Evolutionary conservation across 2,797 vertebrate species (phyloP), one percentile per base, ranked within the genome.

Genomic region (Sebastes aleutianus): DNA sequence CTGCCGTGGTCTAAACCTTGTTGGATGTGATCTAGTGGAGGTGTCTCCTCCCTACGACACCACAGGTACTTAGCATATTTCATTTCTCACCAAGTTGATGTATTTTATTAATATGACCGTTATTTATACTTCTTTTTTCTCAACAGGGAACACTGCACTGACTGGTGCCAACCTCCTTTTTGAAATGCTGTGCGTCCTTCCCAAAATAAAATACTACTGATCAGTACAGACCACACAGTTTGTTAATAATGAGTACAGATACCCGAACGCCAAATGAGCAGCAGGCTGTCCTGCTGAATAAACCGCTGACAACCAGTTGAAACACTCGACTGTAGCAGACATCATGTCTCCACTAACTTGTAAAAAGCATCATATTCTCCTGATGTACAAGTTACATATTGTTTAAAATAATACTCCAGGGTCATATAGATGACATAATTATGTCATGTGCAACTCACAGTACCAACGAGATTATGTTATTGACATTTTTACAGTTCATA

Each of bases 21-120:
- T 99, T 18, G 98, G 98, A 11, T 98, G 98, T 73, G 98, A 99
- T 88, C 95, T 99, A 0, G 98, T 99, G 26, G 98, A 99, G 90
- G 97, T 99, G 0, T 96, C 98, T 1, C 98, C 98, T 0, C 83
- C 94, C 0, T 99, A 99, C 0, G 98, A 99, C 36, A 90, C 90
- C 79, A 97, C 97, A 56, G 98, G 98, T 99, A 91, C 89, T 93
- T 22, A 8, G 11, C n/a, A 74, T 8, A 53, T 16, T 56, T 47
- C 7, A 63, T 22, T 72, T 54, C 0, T 26, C 7, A 8, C 71
- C 11, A 24, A 53, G 54, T 27, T 8, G 5, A 1, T 27, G 10
- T 29, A 31, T 43, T 14, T 22, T 32, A 36, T 50, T 27, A 5
- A 4, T 39, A 31, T 20, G 70, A 13, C 11, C 3, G 3, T 71